Conservation (phyloP, 92 coral and sea anemone species). For the Porites rus region DNA sequence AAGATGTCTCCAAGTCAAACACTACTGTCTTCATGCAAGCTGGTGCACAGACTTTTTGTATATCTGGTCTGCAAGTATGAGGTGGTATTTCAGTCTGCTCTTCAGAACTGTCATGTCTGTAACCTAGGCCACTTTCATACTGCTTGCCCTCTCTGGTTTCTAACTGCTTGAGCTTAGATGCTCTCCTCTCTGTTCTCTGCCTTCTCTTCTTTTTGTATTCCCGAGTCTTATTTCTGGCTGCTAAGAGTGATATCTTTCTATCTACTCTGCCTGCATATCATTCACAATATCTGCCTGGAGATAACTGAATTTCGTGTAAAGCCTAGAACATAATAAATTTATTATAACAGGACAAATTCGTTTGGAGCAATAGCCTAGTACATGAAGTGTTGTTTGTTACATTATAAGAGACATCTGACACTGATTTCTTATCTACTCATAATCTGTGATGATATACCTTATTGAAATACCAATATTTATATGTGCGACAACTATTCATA, state of each 20-base stretch:
- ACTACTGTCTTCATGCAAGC: slow-evolving; percentile 14
- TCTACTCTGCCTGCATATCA: slow-evolving; percentile 37
- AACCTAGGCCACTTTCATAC: slow-evolving; percentile 43
- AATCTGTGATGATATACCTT: background rate
- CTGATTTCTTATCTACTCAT: too few species aligned
- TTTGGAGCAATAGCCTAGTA: background rate
- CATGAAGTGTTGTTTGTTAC: background rate
- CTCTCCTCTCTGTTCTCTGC: slow-evolving; percentile 8
- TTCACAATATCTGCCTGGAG: slow-evolving; percentile 40
- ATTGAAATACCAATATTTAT: too few species aligned
- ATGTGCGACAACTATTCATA: too few species aligned
- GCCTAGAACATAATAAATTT: slow-evolving; percentile 27
- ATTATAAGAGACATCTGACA: background rate
- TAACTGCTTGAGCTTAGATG: slow-evolving; percentile 12
- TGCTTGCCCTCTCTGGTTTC: slow-evolving; percentile 49
- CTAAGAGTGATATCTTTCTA: slow-evolving; percentile 24
- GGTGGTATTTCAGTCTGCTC: slow-evolving; percentile 27
- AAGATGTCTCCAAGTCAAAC: slow-evolving; percentile 50
- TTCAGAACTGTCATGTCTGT: background rate
- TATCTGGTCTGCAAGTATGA: slow-evolving; percentile 19
- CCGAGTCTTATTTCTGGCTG: slow-evolving; percentile 29
- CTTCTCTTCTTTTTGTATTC: slow-evolving; percentile 36
- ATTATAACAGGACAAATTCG: background rate
- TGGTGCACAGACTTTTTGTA: slow-evolving; percentile 6
- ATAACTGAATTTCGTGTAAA: slow-evolving; percentile 43